phyloP scores from a whole-genome alignment of 2,888 invertebrate genomes.

The Diadegma fenestrale region DNA sequence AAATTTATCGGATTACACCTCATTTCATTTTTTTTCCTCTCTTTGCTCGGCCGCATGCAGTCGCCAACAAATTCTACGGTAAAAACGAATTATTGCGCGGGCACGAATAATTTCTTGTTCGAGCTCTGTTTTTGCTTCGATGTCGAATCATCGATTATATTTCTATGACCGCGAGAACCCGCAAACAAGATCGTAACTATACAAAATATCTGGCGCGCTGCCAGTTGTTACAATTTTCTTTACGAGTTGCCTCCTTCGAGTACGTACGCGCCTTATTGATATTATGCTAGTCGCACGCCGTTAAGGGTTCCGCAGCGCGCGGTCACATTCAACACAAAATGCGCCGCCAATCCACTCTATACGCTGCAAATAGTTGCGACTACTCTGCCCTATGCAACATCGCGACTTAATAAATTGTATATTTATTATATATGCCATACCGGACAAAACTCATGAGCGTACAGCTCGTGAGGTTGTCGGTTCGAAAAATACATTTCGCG shows the following conservation, averaged over 20 bases:
- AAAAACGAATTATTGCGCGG: conserved; percentile 18
- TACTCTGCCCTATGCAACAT: too few species aligned
- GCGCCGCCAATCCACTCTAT: too few species aligned
- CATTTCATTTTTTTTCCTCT: background rate
- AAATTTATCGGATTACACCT: background rate
- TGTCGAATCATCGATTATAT: conserved; percentile 43
- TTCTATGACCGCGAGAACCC: conserved; percentile 20
- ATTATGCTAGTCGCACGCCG: too few species aligned
- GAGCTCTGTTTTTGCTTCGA: conserved; percentile 3
- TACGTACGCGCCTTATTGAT: background rate
- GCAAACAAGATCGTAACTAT: conserved; percentile 53
- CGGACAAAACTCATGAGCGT: too few species aligned
- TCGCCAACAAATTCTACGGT: background rate
- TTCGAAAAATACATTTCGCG: conserved; percentile 24
- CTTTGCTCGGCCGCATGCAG: background rate
- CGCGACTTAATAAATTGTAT: too few species aligned
- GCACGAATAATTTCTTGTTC: conserved; percentile 4
- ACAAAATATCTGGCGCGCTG: conserved; percentile 7
- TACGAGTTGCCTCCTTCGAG: conserved; percentile 47
- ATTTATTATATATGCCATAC: too few species aligned
- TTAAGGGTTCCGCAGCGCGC: conserved; percentile 48
- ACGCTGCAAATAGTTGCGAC: too few species aligned
- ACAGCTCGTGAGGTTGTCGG: background rate
- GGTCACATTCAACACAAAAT: conserved; percentile 38
- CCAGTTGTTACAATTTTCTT: conserved; percentile 35